Evolutionary conservation across 2,797 vertebrate genomes (phyloP).

Genomic region (Chromis chromis): DNA sequence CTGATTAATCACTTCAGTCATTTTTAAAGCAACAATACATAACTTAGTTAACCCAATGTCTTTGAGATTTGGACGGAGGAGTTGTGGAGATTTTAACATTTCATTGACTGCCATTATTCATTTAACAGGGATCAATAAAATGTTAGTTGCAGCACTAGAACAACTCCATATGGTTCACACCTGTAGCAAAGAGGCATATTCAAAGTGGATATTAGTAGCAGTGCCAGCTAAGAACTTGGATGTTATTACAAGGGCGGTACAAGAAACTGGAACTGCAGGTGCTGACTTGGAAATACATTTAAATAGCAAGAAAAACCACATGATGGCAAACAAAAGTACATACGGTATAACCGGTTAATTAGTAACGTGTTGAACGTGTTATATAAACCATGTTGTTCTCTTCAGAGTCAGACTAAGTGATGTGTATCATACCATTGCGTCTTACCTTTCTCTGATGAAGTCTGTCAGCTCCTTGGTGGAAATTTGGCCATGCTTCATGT

Average conservation of each 20-base stretch:
- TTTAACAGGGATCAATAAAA: background rate
- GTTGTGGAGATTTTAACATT: background rate
- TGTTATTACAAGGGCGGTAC: background rate
- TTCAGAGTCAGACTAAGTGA: background rate
- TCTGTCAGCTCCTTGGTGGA: slow-evolving; percentile 97
- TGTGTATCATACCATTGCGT: background rate
- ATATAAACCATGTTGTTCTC: background rate
- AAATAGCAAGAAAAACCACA: slow-evolving; percentile 22
- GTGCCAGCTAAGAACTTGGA: background rate
- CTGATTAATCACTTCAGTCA: background rate
- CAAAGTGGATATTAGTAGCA: background rate
- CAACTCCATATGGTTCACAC: background rate
- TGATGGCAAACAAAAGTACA: background rate
- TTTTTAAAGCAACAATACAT: background rate
- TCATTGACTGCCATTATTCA: background rate
- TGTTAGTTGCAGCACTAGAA: background rate
- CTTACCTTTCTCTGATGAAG: slow-evolving; percentile 98
- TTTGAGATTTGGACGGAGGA: too few relatives aligned
- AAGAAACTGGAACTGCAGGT: slow-evolving; percentile 26
- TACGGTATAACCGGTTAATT: background rate
- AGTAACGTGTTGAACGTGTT: background rate
- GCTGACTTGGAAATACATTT: slow-evolving; percentile 7
- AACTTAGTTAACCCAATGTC: too few relatives aligned
- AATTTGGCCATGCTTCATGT: slow-evolving; percentile 98
- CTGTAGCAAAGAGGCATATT: background rate